Conservation (phyloP, 2,113 vertebrate genomes). For the Thomomys bottae region DNA sequence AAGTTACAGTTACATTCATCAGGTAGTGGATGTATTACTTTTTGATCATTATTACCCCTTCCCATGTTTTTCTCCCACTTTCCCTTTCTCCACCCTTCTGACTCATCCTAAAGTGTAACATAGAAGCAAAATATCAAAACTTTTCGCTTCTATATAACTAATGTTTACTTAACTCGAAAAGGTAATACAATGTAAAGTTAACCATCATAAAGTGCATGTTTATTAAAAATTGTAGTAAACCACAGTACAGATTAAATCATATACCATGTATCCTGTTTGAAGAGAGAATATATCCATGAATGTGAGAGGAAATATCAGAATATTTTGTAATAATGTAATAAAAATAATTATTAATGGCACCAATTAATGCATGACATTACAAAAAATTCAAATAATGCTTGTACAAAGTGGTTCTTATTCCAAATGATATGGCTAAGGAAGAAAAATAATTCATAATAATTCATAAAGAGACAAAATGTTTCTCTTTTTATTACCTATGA, state of each 20-base stretch:
- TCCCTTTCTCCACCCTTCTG: too few relatives aligned
- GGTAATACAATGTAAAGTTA: neutral
- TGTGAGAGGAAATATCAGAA: neutral
- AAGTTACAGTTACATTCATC: too few relatives aligned
- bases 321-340: neutral
- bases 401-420: neutral
- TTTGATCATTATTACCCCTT: too few relatives aligned
- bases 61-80: too few relatives aligned
- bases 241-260: neutral
- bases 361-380: constrained; percentile 15
- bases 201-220: neutral
- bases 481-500: neutral
- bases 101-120: neutral
- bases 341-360: neutral
- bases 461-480: neutral
- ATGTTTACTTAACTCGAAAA: constrained; percentile 2
- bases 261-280: neutral
- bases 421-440: neutral
- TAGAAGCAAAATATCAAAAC: neutral
- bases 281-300: neutral
- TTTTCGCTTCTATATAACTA: neutral
- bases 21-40: too few relatives aligned
- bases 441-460: neutral
- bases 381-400: neutral
- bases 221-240: neutral